A percentile compares a stretch with the other conserved stretches of the same genome.
These are phyloP conservation scores for Leptopilina myrica DNA, from an alignment of 2,888 invertebrate species.

Conservation along the genomic window DNA sequence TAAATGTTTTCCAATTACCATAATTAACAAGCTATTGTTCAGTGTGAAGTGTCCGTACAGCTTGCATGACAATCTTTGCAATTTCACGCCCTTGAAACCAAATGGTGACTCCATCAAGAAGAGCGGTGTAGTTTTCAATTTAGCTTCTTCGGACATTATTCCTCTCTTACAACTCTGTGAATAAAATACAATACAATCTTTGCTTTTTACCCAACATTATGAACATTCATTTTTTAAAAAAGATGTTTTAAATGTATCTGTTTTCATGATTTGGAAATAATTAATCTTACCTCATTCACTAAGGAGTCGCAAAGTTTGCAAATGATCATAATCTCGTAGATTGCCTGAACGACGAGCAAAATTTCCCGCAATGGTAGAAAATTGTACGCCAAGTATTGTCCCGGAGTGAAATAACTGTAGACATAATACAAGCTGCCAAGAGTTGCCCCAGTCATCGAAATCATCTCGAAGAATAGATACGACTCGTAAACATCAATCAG, in stretches of 20 bases:
- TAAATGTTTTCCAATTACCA: background rate
- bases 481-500: conserved; percentile 12
- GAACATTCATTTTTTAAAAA: too few species aligned
- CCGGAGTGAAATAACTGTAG: background rate
- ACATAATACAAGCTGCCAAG: background rate
- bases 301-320: background rate
- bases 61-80: conserved; percentile 25
- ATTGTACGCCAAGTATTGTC: background rate
- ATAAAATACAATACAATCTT: too few species aligned
- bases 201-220: too few species aligned
- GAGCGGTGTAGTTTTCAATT: conserved; percentile 9
- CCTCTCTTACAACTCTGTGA: conserved; percentile 5
- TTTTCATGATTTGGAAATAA: too few species aligned
- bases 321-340: background rate
- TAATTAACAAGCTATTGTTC: conserved; percentile 30
- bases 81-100: conserved; percentile 28
- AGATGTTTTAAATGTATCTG: too few species aligned
- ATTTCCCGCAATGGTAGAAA: background rate
- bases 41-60: background rate
- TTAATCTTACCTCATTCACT: conserved; percentile 11
- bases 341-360: background rate
- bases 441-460: conserved; percentile 6
- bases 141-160: conserved; percentile 21
- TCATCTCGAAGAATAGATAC: conserved; percentile 7
- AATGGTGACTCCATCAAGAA: conserved; percentile 1